Evolutionary conservation across 2,113 vertebrate species (phyloP), one percentile per base, ranked within the genome.

Genomic region (Alexandromys fortis): DNA sequence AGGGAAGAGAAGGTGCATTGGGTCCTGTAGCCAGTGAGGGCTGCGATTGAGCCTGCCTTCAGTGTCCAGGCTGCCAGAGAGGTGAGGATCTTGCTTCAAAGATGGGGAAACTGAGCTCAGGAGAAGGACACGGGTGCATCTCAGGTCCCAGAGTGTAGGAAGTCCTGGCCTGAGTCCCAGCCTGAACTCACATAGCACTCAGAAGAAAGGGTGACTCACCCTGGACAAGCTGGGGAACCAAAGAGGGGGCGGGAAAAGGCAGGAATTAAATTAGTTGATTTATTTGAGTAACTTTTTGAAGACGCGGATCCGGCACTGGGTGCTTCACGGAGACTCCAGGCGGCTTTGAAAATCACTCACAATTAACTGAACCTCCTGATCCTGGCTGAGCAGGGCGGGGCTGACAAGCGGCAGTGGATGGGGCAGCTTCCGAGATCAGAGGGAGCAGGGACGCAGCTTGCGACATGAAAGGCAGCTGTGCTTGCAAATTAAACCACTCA

Each of bases 371-470:
- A 96, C 97, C 92, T 98, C 98, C 98, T 97, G 98, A 98, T 98
- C 98, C 11, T 77, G 96, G 94, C 97, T 97, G 97, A 91, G 94
- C 94, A 89, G 97, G 98, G 98, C 81, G 97, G 97, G 97, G 96
- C 94, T 1, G 79, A 98, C 98, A 98, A 97, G 98, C 96, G 33
- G 98, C 97, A 88, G 97, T 78, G 98, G 98, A 96, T 96, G 96
- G 94, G 97, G 98, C 91, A 13, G 98, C 98, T 97, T 90, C 49
- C 14, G 96, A 98, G 98, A 98, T 98, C 98, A 98, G 98, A 98
- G 97, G 90, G 86, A 98, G 95, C 96, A 89, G 96, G 94, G 95
- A 98, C 92, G 90, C 95, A 97, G 90, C 86, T 97, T 97, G 97
- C 97, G 95, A 97, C 98, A 98, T 98, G 98, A 98, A 98, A 98